Conservation (phyloP, 2,113 vertebrate species). For the Fulmarus glacialis region DNA sequence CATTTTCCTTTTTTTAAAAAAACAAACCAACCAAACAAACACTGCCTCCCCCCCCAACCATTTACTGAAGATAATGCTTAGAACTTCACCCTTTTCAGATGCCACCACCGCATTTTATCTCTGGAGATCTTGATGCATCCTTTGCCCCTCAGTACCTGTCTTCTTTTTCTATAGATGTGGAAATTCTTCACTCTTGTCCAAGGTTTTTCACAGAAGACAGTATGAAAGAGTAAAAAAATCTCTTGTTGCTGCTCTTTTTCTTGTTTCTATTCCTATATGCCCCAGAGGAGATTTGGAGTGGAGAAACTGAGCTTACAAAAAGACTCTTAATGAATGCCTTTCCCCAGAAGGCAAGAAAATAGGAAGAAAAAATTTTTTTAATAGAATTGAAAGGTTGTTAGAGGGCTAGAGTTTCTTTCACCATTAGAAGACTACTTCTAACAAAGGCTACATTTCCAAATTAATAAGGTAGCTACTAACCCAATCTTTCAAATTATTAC, state of each 20-base stretch:
- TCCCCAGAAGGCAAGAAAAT: not conserved
- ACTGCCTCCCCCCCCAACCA: accelerated
- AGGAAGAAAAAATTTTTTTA: not conserved
- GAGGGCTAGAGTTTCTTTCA: not conserved
- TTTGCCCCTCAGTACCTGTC: not conserved
- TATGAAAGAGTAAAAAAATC: not conserved
- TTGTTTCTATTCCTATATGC: not conserved
- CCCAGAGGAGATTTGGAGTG: not conserved
- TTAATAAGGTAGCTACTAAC: not conserved
- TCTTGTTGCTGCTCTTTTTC: not conserved
- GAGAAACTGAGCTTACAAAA: not conserved
- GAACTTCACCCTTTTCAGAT: not conserved
- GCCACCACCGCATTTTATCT: not conserved
- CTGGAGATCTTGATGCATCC: not conserved
- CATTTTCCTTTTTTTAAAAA: not conserved
- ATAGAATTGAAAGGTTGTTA: not conserved
- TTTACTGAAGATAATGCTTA: not conserved
- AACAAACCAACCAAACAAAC: not conserved
- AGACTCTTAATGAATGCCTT: not conserved
- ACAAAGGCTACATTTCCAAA: not conserved
- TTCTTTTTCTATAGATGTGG: not conserved
- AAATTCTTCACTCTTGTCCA: not conserved
- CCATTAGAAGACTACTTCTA: not conserved
- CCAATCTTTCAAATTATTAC: not conserved
- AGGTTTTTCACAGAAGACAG: not conserved